Conservation (phyloP, 2,888 invertebrate genomes). For the Sericinus montela region DNA sequence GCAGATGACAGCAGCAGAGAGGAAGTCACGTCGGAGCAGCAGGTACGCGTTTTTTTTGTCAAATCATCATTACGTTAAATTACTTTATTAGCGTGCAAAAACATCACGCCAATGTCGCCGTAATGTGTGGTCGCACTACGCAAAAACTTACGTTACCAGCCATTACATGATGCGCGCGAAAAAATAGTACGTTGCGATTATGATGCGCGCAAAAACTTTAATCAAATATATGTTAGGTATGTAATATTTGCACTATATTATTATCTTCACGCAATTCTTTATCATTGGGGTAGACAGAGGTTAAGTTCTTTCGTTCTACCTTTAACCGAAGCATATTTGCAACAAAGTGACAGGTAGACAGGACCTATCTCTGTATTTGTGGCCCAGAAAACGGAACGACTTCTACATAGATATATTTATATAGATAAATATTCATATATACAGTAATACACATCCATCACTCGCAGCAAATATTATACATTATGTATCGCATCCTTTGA, state of each 20-base stretch:
- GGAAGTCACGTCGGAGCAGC: conserved; percentile 66
- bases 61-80: conserved; percentile 11
- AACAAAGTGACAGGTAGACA: too few relatives aligned
- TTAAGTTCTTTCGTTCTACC: too few relatives aligned
- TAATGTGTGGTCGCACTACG: conserved; percentile 3
- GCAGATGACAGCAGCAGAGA: conserved; percentile 73
- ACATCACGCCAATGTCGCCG: background rate
- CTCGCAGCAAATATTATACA: too few relatives aligned
- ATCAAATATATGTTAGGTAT: background rate
- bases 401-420: too few relatives aligned
- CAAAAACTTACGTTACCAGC: background rate
- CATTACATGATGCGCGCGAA: background rate
- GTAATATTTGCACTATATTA: background rate
- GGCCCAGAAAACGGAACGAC: too few relatives aligned
- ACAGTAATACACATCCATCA: too few relatives aligned
- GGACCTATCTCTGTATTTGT: too few relatives aligned
- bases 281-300: too few relatives aligned
- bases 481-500: too few relatives aligned
- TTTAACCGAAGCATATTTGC: too few relatives aligned
- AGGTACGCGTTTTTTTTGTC: conserved; percentile 44
- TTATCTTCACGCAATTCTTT: too few relatives aligned
- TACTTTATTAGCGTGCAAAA: conserved; percentile 14
- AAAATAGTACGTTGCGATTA: background rate
- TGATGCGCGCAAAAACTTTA: background rate
- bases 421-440: too few relatives aligned